Percentiles rank a stretch among this genome's conserved stretches.
These are phyloP conservation scores for Acanthiza pusilla DNA, from an alignment of 2,797 vertebrate genomes.

Conservation along the genomic window DNA sequence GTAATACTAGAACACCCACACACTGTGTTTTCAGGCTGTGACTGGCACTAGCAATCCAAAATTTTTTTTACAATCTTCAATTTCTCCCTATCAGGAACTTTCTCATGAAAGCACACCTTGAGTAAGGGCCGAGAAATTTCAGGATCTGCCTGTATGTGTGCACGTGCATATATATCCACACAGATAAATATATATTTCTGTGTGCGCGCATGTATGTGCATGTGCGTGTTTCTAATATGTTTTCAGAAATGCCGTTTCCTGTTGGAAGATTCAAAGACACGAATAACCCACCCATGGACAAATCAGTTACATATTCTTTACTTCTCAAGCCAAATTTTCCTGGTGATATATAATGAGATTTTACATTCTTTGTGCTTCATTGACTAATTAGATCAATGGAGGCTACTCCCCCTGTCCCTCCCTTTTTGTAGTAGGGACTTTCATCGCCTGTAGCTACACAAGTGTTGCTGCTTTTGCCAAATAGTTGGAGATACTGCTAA, in stretches of 20 bases:
- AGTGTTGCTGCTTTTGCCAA: conserved; percentile 56
- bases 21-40: neutral
- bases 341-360: conserved; percentile 41
- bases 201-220: neutral
- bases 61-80: neutral
- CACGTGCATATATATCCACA: rapidly evolving
- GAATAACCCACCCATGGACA: conserved; percentile 7
- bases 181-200: rapidly evolving
- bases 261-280: neutral
- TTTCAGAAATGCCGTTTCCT: conserved; percentile 20
- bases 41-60: neutral
- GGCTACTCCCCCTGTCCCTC: conserved; percentile 34
- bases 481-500: conserved; percentile 56
- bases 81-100: neutral
- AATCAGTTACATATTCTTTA: conserved; percentile 33
- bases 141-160: neutral
- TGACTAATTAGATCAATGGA: conserved; percentile 58
- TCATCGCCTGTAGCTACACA: conserved; percentile 60
- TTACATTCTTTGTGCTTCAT: conserved; percentile 48
- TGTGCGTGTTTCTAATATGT: neutral
- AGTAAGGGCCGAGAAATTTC: neutral
- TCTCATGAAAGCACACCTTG: neutral
- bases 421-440: conserved; percentile 56
- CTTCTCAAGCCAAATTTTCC: conserved; percentile 41
- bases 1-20: neutral